A percentile compares a stretch with the other conserved stretches of the same genome.
These are phyloP conservation scores for Noctua janthina DNA, from an alignment of 2,888 invertebrate genomes.

Conservation along the genomic window DNA sequence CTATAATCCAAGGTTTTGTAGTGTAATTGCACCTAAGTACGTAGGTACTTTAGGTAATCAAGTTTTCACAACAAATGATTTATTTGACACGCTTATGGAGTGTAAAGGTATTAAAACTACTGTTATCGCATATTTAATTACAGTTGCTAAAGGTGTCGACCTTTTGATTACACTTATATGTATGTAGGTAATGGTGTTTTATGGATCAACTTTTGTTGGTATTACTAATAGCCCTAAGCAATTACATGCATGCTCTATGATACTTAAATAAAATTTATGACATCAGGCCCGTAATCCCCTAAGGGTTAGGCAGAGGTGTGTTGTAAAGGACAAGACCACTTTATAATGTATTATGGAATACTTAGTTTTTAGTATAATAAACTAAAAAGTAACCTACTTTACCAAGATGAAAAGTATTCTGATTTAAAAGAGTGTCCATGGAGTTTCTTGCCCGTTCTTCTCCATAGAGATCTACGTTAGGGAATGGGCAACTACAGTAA, in stretches of 20 bases:
- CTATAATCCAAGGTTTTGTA: constrained; percentile 55
- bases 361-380: not conserved
- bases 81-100: constrained; percentile 56
- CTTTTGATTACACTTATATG: constrained; percentile 38
- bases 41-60: constrained; percentile 25
- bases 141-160: constrained; percentile 32
- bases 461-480: no score
- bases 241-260: not conserved
- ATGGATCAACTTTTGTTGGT: constrained; percentile 37
- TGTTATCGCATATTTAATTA: constrained; percentile 54
- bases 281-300: not conserved
- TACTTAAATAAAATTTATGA: constrained; percentile 6
- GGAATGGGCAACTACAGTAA: no score
- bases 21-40: constrained; percentile 34
- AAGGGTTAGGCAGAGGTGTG: not conserved
- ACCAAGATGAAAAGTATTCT: not conserved
- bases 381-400: not conserved
- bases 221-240: constrained; percentile 12
- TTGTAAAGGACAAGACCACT: not conserved
- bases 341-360: not conserved
- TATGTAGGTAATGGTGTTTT: constrained; percentile 21
- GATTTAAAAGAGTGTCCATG: no score
- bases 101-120: constrained; percentile 51
- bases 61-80: constrained; percentile 56
- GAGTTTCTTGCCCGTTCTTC: no score